Percentiles rank a stretch among this genome's conserved stretches.
Evolutionary conservation across 2,797 vertebrate species (phyloP).

Genomic region (Tolypeutes matacus): DNA sequence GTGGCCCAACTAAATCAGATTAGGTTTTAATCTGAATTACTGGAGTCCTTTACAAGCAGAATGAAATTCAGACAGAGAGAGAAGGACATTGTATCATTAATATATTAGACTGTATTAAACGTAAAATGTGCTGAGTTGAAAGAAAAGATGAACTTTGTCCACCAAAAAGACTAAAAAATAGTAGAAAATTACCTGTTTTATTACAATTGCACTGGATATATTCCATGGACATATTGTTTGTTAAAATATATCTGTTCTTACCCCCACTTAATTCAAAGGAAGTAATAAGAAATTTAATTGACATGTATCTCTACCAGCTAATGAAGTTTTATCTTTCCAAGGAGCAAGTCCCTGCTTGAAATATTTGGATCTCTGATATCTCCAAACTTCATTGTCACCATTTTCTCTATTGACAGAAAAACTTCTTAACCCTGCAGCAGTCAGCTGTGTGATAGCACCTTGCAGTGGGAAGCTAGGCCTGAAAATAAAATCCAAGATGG

Average conservation of each 20-base stretch:
- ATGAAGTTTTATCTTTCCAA: conserved; percentile 20
- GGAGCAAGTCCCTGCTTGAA: background rate
- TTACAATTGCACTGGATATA: background rate
- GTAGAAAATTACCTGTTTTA: background rate
- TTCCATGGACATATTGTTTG: background rate
- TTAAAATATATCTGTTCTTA: background rate
- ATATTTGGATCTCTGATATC: background rate
- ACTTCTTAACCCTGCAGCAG: background rate
- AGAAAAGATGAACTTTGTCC: background rate
- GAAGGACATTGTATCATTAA: background rate
- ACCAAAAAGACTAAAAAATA: background rate
- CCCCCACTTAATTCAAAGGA: background rate
- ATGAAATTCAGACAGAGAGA: too few relatives aligned
- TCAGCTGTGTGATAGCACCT: background rate
- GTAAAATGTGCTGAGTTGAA: background rate
- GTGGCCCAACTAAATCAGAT: too few relatives aligned
- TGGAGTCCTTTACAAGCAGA: too few relatives aligned
- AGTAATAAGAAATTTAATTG: conserved; percentile 41
- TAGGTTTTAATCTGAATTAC: too few relatives aligned
- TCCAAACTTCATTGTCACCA: background rate
- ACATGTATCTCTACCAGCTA: background rate
- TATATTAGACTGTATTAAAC: background rate
- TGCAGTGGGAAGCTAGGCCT: background rate
- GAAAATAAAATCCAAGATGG: conserved; percentile 11
- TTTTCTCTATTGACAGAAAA: background rate